phyloP scores from a whole-genome alignment of 2,888 invertebrate species.

The Hypsopygia costalis region DNA sequence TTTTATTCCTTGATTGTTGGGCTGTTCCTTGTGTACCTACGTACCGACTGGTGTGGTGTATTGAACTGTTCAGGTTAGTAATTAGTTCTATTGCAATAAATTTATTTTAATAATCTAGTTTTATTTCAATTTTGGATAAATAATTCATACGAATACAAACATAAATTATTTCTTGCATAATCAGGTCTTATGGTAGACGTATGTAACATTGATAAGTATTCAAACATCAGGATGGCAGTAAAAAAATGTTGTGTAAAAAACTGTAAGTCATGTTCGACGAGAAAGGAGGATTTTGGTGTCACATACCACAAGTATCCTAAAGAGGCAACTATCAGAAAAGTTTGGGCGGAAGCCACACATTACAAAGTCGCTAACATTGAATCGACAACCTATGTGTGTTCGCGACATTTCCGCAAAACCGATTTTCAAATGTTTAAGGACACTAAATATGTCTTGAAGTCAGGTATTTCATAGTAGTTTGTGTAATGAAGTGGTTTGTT shows the following conservation, averaged over 20 bases:
- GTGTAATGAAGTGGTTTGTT: conserved; percentile 12
- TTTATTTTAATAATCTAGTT: no score
- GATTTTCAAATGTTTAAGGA: conserved; percentile 87
- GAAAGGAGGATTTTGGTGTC: conserved; percentile 84
- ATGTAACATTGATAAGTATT: no score
- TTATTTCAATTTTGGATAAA: no score
- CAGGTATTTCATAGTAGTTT: conserved; percentile 54
- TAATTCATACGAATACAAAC: no score
- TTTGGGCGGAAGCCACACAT: conserved; percentile 84
- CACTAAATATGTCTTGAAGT: conserved; percentile 85
- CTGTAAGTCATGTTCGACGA: conserved; percentile 82
- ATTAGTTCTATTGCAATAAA: no score
- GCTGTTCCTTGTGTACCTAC: no score
- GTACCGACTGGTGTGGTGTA: no score
- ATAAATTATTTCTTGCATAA: neutral
- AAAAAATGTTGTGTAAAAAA: conserved; percentile 83
- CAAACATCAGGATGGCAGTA: conserved; percentile 74
- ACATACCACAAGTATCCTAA: conserved; percentile 89
- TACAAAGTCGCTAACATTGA: conserved; percentile 75
- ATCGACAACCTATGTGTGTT: conserved; percentile 84
- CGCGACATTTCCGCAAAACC: conserved; percentile 86
- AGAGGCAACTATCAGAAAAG: conserved; percentile 78
- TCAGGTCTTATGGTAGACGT: no score
- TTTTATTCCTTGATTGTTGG: no score
- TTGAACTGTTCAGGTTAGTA: no score